Conservation (phyloP, 2,888 invertebrate species). For the Drosophila demipolita region DNA sequence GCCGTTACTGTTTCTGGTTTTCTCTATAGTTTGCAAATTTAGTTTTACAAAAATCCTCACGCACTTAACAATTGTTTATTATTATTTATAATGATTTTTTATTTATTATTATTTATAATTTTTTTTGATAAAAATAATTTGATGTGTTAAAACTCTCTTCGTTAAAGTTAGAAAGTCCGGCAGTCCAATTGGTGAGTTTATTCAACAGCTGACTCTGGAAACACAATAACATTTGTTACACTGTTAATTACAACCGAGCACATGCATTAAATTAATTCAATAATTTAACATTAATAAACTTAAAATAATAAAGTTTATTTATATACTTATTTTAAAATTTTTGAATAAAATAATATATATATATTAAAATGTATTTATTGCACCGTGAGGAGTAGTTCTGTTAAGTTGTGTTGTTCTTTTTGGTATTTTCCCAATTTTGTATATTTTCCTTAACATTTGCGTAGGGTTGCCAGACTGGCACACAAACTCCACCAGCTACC, state of each 20-base stretch:
- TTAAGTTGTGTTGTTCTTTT: background rate
- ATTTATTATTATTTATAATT: background rate
- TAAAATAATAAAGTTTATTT: background rate
- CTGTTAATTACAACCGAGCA: background rate
- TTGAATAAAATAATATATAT: background rate
- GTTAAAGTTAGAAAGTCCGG: background rate
- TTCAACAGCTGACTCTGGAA: constrained; percentile 19
- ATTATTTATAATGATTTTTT: background rate
- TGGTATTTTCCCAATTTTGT: constrained; percentile 10
- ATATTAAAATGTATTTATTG: background rate
- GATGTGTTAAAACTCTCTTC: background rate
- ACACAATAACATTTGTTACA: background rate
- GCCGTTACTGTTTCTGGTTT: background rate
- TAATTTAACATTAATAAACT: background rate
- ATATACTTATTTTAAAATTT: too few species aligned
- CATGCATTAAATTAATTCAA: background rate
- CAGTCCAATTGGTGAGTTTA: constrained; percentile 4
- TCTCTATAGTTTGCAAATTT: background rate
- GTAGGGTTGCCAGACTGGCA: constrained; percentile 15
- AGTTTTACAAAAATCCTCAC: background rate
- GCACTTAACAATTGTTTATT: background rate
- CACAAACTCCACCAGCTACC: background rate
- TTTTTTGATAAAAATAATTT: background rate
- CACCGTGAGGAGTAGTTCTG: constrained; percentile 1
- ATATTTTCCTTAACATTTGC: background rate